phyloP scores from a whole-genome alignment of 2,113 vertebrate species.

The Camelus bactrianus region DNA sequence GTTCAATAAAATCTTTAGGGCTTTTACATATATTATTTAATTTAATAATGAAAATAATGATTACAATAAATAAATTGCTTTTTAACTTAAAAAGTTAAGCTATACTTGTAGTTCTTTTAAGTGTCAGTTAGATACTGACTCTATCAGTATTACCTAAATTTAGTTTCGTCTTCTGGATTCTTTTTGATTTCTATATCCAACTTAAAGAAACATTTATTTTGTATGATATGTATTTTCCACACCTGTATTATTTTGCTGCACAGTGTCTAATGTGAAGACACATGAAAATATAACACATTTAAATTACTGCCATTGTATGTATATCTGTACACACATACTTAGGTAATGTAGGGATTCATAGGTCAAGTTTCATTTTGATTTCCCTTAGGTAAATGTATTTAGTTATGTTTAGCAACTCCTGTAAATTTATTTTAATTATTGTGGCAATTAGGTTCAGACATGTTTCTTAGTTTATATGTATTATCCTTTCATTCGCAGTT shows the following conservation, averaged over 20 bases:
- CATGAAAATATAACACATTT: background rate
- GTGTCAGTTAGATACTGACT: background rate
- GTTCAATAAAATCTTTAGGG: background rate
- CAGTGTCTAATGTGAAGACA: background rate
- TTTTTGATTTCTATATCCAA: background rate
- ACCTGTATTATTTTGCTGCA: background rate
- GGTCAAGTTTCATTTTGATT: conserved; percentile 17
- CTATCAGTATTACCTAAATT: background rate
- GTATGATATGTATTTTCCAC: background rate
- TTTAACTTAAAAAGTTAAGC: background rate
- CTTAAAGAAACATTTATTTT: background rate
- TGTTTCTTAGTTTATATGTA: background rate
- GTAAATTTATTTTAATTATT: conserved; percentile 35
- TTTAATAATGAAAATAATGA: background rate
- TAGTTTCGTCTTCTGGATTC: background rate
- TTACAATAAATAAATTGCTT: background rate
- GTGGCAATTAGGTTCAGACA: background rate
- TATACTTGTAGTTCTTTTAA: background rate
- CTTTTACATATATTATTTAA: background rate
- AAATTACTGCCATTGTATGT: background rate
- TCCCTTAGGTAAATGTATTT: background rate
- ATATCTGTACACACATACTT: background rate
- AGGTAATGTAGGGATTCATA: background rate
- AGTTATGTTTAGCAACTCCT: background rate
- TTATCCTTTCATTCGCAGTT: background rate